Evolutionary conservation across 2,797 vertebrate genomes (phyloP).

Genomic region (Myoxocephalus aenaeus): DNA sequence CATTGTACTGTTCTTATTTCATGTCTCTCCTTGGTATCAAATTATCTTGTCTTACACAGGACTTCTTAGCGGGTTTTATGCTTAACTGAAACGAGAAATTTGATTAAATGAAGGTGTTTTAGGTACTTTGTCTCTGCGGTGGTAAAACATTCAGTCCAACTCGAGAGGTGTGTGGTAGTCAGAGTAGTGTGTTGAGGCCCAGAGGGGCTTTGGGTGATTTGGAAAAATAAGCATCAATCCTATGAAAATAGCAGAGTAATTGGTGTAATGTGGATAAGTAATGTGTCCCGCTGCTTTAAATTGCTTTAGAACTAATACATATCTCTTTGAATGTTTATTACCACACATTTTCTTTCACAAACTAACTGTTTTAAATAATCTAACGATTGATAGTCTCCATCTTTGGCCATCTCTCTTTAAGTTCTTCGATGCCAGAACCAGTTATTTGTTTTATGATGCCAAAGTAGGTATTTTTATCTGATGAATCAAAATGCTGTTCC

Average conservation of each 20-base stretch:
- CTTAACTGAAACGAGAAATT: conserved; percentile 24
- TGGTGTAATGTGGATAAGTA: conserved; percentile 29
- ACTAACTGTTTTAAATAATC: neutral
- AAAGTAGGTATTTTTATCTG: neutral
- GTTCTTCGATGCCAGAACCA: neutral
- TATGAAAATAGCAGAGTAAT: conserved; percentile 35
- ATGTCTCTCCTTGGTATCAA: conserved; percentile 6
- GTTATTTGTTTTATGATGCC: conserved; percentile 16
- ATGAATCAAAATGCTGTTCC: conserved; percentile 9
- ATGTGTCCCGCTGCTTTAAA: conserved; percentile 25
- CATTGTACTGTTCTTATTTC: conserved; percentile 10
- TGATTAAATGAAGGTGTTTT: conserved; percentile 29
- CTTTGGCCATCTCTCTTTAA: conserved; percentile 1
- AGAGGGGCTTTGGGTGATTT: conserved; percentile 26
- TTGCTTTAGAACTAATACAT: conserved; percentile 14
- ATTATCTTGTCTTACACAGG: conserved; percentile 10
- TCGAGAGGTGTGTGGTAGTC: neutral
- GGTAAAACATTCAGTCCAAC: conserved; percentile 21
- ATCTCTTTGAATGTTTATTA: conserved; percentile 12
- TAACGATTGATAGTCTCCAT: neutral
- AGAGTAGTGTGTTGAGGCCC: conserved; percentile 13
- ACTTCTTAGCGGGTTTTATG: neutral
- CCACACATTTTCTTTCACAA: conserved; percentile 2
- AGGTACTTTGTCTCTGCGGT: conserved; percentile 6
- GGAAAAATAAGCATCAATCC: conserved; percentile 36